Conservation (phyloP, 2,797 vertebrate genomes). For the Nasua narica region DNA sequence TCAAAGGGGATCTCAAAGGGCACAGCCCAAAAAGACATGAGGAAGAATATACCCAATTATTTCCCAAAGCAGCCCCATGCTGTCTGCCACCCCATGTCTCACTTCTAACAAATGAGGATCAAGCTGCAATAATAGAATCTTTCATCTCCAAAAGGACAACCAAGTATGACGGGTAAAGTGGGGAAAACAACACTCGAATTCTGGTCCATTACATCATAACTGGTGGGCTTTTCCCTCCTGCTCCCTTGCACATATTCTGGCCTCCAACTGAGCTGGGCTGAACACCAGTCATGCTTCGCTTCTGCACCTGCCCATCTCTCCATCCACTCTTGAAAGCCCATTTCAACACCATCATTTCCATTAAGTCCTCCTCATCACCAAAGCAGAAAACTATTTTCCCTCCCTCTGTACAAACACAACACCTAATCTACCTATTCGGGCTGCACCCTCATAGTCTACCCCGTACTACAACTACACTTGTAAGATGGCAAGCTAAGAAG, state of each 20-base stretch:
- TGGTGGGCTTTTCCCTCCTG: background rate
- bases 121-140: background rate
- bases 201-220: background rate
- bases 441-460: background rate
- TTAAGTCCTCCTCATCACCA: background rate
- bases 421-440: background rate
- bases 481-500: background rate
- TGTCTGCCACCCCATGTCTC: background rate
- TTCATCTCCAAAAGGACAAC: conserved; percentile 23
- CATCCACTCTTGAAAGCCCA: background rate
- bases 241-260: background rate
- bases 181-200: conserved; percentile 11
- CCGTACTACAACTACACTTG: background rate
- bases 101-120: background rate
- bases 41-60: background rate
- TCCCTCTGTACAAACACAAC: background rate
- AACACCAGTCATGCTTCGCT: background rate
- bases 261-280: background rate
- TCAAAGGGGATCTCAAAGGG: conserved; percentile 49
- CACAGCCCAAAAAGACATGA: background rate
- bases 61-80: background rate
- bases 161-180: background rate
- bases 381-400: background rate
- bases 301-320: background rate
- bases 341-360: background rate